Evolutionary conservation across 2,888 invertebrate genomes (phyloP).

Genomic region (Acleris emargana): DNA sequence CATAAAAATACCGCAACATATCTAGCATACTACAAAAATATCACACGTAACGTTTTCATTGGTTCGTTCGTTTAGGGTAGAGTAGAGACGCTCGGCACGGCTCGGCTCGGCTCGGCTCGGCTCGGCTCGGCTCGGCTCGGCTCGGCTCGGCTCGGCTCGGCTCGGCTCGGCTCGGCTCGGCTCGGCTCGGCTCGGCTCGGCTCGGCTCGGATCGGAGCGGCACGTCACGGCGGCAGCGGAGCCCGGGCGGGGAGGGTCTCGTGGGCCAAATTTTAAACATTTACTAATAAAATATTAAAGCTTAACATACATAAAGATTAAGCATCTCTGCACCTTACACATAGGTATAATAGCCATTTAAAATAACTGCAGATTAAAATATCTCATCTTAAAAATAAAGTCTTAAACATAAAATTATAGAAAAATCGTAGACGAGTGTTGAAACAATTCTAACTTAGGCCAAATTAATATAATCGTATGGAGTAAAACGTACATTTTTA

Average conservation of each 20-base stretch:
- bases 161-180: too few species aligned
- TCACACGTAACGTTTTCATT: conserved; percentile 72
- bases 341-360: conserved; percentile 80
- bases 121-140: conserved; percentile 27
- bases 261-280: conserved; percentile 79
- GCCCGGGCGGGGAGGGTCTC: conserved; percentile 54
- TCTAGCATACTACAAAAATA: conserved; percentile 76
- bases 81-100: conserved; percentile 38
- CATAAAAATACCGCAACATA: conserved; percentile 68
- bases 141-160: conserved; percentile 18
- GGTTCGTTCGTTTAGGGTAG: conserved; percentile 50
- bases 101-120: conserved; percentile 41
- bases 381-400: conserved; percentile 83
- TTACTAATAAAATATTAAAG: conserved; percentile 84
- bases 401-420: conserved; percentile 80
- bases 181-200: conserved; percentile 32
- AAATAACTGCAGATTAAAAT: conserved; percentile 84
- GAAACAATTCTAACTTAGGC: conserved; percentile 77
- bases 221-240: conserved; percentile 44
- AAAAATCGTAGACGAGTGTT: conserved; percentile 62
- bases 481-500: conserved; percentile 62
- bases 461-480: conserved; percentile 67
- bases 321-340: conserved; percentile 83
- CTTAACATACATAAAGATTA: conserved; percentile 84
- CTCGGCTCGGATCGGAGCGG: conserved; percentile 44